Percentiles rank a stretch among this genome's conserved stretches.
Conservation (phyloP, 2,888 invertebrate species). For the Galerucella pusilla region DNA sequence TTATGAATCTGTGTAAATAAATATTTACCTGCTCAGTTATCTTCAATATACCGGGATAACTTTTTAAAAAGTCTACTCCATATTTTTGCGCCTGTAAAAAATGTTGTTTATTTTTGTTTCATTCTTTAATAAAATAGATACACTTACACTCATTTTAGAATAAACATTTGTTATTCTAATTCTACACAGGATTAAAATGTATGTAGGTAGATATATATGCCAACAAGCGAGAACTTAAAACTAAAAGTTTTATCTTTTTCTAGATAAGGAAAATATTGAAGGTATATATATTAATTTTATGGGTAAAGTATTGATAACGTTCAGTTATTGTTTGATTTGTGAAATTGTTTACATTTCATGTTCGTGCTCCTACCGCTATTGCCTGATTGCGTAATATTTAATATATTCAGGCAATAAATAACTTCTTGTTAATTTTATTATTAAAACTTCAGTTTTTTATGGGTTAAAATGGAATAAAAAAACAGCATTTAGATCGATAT, state of each 20-base stretch:
- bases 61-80: slow-evolving; percentile 45
- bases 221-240: not conserved
- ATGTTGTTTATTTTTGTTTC: not conserved
- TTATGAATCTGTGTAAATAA: not conserved
- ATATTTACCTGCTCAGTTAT: slow-evolving; percentile 45
- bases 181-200: not conserved
- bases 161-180: not conserved
- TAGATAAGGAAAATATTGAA: slow-evolving; percentile 5
- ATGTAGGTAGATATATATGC: not conserved
- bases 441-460: too few species aligned
- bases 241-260: not conserved
- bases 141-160: slow-evolving; percentile 15
- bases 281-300: not conserved
- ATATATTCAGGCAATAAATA: too few species aligned
- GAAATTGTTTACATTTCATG: slow-evolving; percentile 1
- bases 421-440: too few species aligned
- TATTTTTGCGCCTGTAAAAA: slow-evolving; percentile 37
- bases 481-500: not conserved
- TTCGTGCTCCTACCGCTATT: not conserved
- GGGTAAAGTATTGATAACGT: slow-evolving; percentile 6
- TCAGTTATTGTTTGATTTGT: slow-evolving; percentile 9
- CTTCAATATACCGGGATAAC: slow-evolving; percentile 47
- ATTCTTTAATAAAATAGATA: not conserved
- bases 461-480: not conserved
- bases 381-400: not conserved